Conservation (phyloP, 2,113 vertebrate genomes). For the Tragelaphus imberbis region DNA sequence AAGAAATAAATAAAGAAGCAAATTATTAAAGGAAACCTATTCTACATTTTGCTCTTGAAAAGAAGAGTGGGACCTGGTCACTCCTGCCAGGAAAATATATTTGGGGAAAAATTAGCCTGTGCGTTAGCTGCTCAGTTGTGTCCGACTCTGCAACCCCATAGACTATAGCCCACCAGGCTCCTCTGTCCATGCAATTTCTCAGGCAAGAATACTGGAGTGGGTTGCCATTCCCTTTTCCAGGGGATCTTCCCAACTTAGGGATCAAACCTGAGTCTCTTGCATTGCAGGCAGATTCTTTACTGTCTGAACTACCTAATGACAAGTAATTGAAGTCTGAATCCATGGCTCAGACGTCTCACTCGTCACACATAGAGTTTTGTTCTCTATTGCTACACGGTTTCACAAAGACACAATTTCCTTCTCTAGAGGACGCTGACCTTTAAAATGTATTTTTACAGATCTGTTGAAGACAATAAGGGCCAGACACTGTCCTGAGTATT, state of each 20-base stretch:
- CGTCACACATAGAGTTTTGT: neutral
- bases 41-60: neutral
- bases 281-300: neutral
- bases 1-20: neutral
- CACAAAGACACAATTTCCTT: neutral
- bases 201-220: neutral
- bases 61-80: neutral
- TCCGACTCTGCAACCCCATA: neutral
- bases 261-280: neutral
- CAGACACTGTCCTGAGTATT: neutral
- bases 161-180: neutral
- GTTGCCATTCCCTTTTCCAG: neutral
- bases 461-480: neutral
- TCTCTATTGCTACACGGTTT: neutral
- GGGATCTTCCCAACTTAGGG: neutral
- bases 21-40: neutral
- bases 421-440: neutral
- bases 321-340: neutral
- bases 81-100: neutral
- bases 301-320: neutral
- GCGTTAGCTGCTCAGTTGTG: neutral
- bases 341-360: neutral
- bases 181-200: neutral
- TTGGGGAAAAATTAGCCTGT: neutral
- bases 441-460: neutral